phyloP scores from a whole-genome alignment of 2,888 invertebrate genomes.

The Aporophyla lueneburgensis region DNA sequence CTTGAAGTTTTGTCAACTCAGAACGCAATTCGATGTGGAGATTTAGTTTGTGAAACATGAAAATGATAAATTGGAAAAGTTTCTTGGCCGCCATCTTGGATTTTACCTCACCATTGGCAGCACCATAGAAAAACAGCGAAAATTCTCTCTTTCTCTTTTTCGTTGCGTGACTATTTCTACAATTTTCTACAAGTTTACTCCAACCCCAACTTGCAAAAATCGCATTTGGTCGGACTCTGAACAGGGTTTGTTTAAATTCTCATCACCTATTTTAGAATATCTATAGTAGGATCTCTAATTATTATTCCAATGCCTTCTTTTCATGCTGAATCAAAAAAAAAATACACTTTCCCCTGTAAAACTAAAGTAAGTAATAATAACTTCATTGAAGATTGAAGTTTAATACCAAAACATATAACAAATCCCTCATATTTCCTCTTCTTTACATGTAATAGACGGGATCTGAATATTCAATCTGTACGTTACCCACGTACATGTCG shows the following conservation, averaged over 20 bases:
- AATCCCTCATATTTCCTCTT: slow-evolving; percentile 27
- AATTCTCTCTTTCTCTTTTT: too few relatives aligned
- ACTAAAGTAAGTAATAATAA: slow-evolving; percentile 17
- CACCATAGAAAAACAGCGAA: too few relatives aligned
- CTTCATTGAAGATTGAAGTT: background rate
- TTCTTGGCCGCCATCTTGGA: too few relatives aligned
- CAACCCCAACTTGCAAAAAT: too few relatives aligned
- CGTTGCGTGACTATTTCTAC: too few relatives aligned
- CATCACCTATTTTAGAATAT: background rate
- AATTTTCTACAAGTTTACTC: too few relatives aligned
- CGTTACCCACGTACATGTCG: slow-evolving; percentile 34
- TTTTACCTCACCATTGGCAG: too few relatives aligned
- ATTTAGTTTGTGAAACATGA: too few relatives aligned
- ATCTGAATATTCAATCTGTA: slow-evolving; percentile 59
- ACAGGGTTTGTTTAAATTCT: background rate
- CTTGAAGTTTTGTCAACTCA: too few relatives aligned
- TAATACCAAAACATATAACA: slow-evolving; percentile 21
- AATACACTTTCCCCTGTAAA: background rate
- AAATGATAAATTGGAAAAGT: too few relatives aligned
- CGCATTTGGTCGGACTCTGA: background rate
- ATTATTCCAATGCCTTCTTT: background rate
- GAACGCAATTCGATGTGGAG: too few relatives aligned
- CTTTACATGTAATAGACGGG: slow-evolving; percentile 32
- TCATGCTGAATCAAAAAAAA: background rate
- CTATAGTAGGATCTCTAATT: background rate